These are phyloP conservation scores for Cheilosia pagana DNA, from an alignment of 2,888 invertebrate species.

Conservation along the genomic window DNA sequence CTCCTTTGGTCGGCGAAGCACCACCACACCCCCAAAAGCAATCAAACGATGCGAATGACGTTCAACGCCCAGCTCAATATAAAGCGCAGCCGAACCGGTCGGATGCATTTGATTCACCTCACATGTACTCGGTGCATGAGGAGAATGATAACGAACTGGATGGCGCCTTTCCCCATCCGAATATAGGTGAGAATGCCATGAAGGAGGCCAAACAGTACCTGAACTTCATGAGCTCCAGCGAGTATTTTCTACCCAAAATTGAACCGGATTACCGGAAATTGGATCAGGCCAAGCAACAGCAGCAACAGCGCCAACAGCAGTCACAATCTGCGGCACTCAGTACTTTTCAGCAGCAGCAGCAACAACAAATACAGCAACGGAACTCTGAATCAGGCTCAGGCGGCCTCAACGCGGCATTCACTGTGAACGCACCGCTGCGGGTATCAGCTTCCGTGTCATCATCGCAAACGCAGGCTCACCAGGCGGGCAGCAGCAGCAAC, in stretches of 20 bases:
- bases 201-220: slow-evolving; percentile 81
- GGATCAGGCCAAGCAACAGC: slow-evolving; percentile 77
- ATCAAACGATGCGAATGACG: slow-evolving; percentile 35
- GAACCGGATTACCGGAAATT: slow-evolving; percentile 81
- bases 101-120: slow-evolving; percentile 3
- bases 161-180: slow-evolving; percentile 38
- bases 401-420: slow-evolving; percentile 61
- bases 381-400: slow-evolving; percentile 21
- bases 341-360: slow-evolving; percentile 75
- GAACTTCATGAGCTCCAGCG: slow-evolving; percentile 81
- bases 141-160: slow-evolving; percentile 77
- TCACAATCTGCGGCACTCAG: slow-evolving; percentile 36
- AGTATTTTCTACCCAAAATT: slow-evolving; percentile 81
- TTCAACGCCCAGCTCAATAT: slow-evolving; percentile 44
- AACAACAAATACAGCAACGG: slow-evolving; percentile 61
- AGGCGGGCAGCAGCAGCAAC: slow-evolving; percentile 75
- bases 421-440: slow-evolving; percentile 64
- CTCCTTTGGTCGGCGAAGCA: slow-evolving; percentile 16
- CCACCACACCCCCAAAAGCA: slow-evolving; percentile 44
- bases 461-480: slow-evolving; percentile 73
- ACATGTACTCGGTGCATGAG: slow-evolving; percentile 79
- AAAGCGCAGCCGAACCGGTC: slow-evolving; percentile 50
- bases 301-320: slow-evolving; percentile 64
- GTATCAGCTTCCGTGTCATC: slow-evolving; percentile 46
- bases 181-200: slow-evolving; percentile 71